Conservation (phyloP, 2,888 invertebrate genomes). For the Tinea trinotella region DNA sequence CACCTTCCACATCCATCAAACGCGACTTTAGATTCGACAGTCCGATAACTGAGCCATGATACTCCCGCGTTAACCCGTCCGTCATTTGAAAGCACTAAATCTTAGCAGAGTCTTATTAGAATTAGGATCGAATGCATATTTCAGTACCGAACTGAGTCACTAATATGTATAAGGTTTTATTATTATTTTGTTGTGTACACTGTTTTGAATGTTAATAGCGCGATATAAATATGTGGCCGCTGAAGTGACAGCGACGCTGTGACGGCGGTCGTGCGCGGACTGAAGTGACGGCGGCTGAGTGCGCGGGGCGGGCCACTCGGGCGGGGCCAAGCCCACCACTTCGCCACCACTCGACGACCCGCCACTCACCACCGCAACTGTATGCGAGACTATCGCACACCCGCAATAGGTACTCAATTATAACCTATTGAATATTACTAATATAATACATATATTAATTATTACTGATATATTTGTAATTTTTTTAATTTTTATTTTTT, state of each 20-base stretch:
- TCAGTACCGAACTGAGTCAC: not conserved
- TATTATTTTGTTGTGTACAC: not conserved
- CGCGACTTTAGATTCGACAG: not conserved
- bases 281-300: conserved; percentile 40
- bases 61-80: not conserved
- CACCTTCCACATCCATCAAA: conserved; percentile 60
- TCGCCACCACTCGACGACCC: conserved; percentile 26
- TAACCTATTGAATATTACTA: too few relatives aligned
- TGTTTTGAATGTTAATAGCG: not conserved
- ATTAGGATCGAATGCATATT: not conserved
- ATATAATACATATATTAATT: too few relatives aligned
- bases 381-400: not conserved
- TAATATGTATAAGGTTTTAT: not conserved
- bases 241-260: conserved; percentile 38
- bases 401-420: not conserved
- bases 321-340: conserved; percentile 41
- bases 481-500: not conserved
- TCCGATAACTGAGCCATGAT: conserved; percentile 1
- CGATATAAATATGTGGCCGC: not conserved
- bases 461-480: too few relatives aligned
- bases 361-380: not conserved
- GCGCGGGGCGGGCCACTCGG: conserved; percentile 25
- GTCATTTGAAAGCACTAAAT: not conserved
- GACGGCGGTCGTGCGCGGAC: conserved; percentile 59
- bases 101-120: conserved; percentile 11